These are phyloP conservation scores for Microdon myrmicae DNA, from an alignment of 2,888 invertebrate species.

Conservation along the genomic window DNA sequence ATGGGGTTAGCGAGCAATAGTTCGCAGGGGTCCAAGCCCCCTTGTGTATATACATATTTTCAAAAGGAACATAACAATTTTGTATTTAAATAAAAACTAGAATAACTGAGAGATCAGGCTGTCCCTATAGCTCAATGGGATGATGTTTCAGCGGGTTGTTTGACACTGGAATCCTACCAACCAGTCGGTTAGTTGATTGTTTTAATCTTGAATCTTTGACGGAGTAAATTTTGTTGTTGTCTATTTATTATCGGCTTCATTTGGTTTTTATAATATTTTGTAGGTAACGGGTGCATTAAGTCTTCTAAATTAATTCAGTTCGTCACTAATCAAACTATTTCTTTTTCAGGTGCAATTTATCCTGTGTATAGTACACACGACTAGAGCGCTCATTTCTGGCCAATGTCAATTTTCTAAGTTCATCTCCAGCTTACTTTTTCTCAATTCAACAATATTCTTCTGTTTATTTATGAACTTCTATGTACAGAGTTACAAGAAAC, in stretches of 20 bases:
- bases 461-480: constrained; percentile 92
- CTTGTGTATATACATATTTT: no score
- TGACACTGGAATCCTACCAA: no score
- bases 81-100: no score
- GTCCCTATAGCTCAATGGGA: no score
- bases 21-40: no score
- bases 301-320: constrained; percentile 3
- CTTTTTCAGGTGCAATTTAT: constrained; percentile 66
- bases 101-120: no score
- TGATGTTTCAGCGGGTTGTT: no score
- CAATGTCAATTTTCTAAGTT: constrained; percentile 68
- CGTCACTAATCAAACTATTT: no score
- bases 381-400: constrained; percentile 63
- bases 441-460: constrained; percentile 90
- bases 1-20: no score
- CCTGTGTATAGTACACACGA: constrained; percentile 65
- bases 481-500: constrained; percentile 78
- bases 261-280: not conserved
- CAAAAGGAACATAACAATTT: not conserved
- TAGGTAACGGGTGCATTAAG: no score
- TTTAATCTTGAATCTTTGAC: no score
- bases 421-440: constrained; percentile 78
- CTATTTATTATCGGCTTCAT: not conserved
- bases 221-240: not conserved
- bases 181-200: no score